Evolutionary conservation across 64 coral and sea anemone species (phyloP).

Genomic region (Pocillopora verrucosa): DNA sequence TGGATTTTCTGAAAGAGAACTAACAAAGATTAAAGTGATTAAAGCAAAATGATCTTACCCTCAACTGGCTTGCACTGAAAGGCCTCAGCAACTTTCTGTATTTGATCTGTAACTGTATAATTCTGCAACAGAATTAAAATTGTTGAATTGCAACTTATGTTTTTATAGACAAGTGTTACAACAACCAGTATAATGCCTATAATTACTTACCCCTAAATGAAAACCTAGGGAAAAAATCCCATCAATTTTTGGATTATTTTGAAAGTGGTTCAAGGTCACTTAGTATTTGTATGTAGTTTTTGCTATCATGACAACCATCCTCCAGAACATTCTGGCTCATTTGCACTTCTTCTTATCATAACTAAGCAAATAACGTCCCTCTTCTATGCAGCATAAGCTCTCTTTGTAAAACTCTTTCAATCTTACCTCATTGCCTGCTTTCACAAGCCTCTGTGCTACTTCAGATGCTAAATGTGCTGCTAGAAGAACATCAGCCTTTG

Average conservation of each 20-base stretch:
- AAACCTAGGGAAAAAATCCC: no score
- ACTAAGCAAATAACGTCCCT: no score
- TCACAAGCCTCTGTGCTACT: constrained; percentile 81
- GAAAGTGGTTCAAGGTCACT: no score
- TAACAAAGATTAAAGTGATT: neutral
- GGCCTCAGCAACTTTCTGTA: constrained; percentile 88
- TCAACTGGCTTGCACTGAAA: constrained; percentile 96
- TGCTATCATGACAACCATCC: no score
- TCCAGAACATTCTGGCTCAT: no score
- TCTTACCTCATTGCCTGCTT: constrained; percentile 79
- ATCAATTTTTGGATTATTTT: no score
- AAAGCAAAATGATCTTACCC: constrained; percentile 43
- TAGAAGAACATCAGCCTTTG: constrained; percentile 90
- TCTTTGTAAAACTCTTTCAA: neutral
- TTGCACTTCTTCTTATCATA: no score
- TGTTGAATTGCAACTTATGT: neutral
- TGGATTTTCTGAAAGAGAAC: neutral
- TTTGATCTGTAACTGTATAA: constrained; percentile 81
- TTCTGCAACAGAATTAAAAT: constrained; percentile 57
- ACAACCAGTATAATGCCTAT: no score
- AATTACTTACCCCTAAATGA: no score
- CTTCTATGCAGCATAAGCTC: no score
- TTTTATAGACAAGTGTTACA: neutral
- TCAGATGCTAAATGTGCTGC: constrained; percentile 93
- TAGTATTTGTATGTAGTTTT: no score